A percentile compares a stretch with the other conserved stretches of the same genome.
Conservation (phyloP, 2,113 vertebrate species). For the Megatriorchis doriae region DNA sequence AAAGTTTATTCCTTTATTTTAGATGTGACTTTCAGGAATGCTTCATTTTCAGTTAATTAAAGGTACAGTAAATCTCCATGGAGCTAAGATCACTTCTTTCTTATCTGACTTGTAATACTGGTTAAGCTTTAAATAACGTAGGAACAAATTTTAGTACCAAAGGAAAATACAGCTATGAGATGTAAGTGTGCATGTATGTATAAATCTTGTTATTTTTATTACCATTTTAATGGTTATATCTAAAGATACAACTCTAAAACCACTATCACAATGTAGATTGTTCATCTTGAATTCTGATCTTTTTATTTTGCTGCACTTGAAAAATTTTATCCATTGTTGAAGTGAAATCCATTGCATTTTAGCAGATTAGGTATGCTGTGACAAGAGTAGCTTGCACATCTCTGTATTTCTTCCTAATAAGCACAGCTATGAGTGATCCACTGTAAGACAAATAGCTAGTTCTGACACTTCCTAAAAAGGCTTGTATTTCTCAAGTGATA, state of each 20-base stretch:
- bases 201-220: not conserved
- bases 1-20: not conserved
- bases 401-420: not conserved
- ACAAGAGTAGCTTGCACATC: not conserved
- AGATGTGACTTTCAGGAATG: not conserved
- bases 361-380: not conserved
- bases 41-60: not conserved
- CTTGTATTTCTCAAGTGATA: not conserved
- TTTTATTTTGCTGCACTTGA: not conserved
- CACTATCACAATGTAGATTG: not conserved
- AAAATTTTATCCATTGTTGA: not conserved
- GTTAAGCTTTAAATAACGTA: not conserved
- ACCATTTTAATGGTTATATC: not conserved
- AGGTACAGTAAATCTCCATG: not conserved
- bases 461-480: not conserved
- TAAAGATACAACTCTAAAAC: not conserved
- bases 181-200: accelerated
- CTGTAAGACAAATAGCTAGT: not conserved
- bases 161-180: not conserved
- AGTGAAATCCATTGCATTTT: not conserved
- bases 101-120: not conserved
- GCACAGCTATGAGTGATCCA: not conserved
- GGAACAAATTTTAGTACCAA: not conserved
- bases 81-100: not conserved
- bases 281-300: not conserved